Evolutionary conservation across 64 coral and sea anemone species (phyloP), one percentile per base, ranked within the genome.

Genomic region (Pocillopora verrucosa): DNA sequence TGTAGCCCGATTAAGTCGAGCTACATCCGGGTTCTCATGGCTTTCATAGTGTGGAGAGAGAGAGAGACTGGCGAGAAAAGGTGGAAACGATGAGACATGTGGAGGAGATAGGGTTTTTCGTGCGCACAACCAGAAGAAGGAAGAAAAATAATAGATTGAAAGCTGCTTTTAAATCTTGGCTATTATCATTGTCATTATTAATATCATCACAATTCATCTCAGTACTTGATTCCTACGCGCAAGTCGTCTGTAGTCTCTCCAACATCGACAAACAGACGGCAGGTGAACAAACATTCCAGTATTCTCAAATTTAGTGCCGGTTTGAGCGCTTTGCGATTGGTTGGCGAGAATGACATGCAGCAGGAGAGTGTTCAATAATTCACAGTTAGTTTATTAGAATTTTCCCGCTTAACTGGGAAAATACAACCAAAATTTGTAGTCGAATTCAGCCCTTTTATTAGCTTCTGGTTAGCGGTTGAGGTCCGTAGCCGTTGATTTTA

Each of bases 301-400:
- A 36, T 70, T 85, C 26, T 58, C 72, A 70, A 70, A 24, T 11
- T 85, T 34, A 10, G 25, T 11, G 56, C 72, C 34, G 65, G 1
- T 72, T 85, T 56, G 5, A 13, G 22, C 9, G 64, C 82, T 36
- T 45, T 70, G 36, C 26, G 37, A 85, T 85, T 85, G 82, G 82
- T 11, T 24, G 19, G 19, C 19, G 64, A 22, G 10, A 72, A 72
- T 20, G 37, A 85, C 10, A 15, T 67, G 16, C 61, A 13, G 63
- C 16, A 9, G 19, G 36, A 34, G 68, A 83, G 10, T 72, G 20
- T 85, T 85, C 63, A 85, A 85, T 85, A 58, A 85, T 85, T 85
- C 64, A 85, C 57, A n/a, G 19, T 41, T 13, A 20, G 41, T 51
- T 51, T 51, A 0, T 7, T 4, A 51, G 7, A 3, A 51, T 51